Evolutionary conservation across 1,140 invertebrate species (phyloP).

Genomic region (Helicorthomorpha holstii): DNA sequence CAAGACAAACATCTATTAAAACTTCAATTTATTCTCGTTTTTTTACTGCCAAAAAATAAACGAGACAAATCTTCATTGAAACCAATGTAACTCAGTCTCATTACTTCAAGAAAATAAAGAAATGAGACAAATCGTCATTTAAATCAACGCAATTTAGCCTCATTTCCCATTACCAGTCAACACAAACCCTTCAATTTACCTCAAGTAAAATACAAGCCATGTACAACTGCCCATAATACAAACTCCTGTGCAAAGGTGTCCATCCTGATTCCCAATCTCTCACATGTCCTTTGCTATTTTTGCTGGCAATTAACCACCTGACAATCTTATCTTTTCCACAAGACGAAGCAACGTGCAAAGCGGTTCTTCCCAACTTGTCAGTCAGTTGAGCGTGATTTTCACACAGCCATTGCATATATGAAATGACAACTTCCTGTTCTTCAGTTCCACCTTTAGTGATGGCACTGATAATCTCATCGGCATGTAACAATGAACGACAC

Average conservation of each 20-base stretch:
- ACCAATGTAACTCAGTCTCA: no score
- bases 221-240: conserved; percentile 56
- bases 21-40: no score
- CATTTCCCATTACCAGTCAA: no score
- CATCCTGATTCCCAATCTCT: conserved; percentile 53
- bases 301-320: conserved; percentile 43
- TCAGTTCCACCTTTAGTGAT: conserved; percentile 18
- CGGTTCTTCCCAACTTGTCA: conserved; percentile 37
- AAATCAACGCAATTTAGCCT: no score
- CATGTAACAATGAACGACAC: not conserved
- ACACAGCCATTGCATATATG: conserved; percentile 38
- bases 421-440: conserved; percentile 34
- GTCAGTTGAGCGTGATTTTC: conserved; percentile 30
- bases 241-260: conserved; percentile 50
- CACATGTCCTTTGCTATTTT: conserved; percentile 37
- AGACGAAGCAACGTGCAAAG: conserved; percentile 48
- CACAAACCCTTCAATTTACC: no score
- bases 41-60: no score
- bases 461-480: not conserved
- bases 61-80: no score
- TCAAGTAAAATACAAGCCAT: conserved; percentile 42
- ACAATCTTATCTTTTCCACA: conserved; percentile 41
- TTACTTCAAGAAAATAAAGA: no score
- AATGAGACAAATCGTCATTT: no score
- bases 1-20: no score